Evolutionary conservation across 2,888 invertebrate genomes (phyloP).

Genomic region (Sphinx pinastri): DNA sequence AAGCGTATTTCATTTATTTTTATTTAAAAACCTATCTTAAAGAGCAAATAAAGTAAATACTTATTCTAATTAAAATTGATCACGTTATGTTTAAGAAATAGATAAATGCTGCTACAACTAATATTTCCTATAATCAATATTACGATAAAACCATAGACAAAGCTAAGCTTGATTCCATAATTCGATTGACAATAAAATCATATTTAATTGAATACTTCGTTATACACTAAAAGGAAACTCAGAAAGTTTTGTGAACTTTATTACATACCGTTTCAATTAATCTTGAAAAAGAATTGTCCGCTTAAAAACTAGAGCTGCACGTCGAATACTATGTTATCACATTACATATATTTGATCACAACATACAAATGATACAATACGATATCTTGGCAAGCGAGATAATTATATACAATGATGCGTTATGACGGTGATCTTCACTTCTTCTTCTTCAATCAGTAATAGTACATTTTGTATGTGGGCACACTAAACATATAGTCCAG

Average conservation of each 20-base stretch:
- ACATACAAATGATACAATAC: constrained; percentile 70
- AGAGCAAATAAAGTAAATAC: neutral
- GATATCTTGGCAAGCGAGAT: constrained; percentile 57
- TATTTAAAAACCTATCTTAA: constrained; percentile 3
- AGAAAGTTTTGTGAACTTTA: constrained; percentile 67
- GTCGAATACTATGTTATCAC: constrained; percentile 68
- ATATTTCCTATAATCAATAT: neutral
- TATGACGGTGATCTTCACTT: constrained; percentile 40
- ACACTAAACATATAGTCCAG: constrained; percentile 82
- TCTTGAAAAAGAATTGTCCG: constrained; percentile 43
- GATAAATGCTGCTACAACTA: constrained; percentile 11
- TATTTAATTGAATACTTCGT: neutral
- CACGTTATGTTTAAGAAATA: neutral
- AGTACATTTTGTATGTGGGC: constrained; percentile 81
- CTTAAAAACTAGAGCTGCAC: neutral
- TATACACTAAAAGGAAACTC: constrained; percentile 59
- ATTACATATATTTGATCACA: constrained; percentile 72
- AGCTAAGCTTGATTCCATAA: neutral
- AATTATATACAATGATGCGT: constrained; percentile 60
- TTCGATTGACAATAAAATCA: neutral
- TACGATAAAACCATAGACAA: neutral
- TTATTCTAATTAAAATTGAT: constrained; percentile 5
- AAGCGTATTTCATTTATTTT: constrained; percentile 4
- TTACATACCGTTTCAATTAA: constrained; percentile 60
- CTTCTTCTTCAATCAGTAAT: constrained; percentile 63